Conservation (phyloP, 2,113 vertebrate species). For the Falcunculus frontatus region DNA sequence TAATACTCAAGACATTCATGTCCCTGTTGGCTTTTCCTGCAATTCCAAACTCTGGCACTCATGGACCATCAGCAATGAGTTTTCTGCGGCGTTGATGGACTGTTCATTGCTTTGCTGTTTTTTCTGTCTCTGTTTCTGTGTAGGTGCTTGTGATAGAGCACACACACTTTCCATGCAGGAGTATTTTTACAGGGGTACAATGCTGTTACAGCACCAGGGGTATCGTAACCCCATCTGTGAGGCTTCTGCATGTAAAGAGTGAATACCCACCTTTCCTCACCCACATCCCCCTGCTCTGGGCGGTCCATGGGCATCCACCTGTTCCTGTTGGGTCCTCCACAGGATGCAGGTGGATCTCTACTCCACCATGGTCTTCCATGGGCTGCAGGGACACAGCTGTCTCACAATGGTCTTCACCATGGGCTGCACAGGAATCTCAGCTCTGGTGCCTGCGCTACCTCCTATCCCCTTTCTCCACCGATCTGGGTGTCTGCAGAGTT, state of each 20-base stretch:
- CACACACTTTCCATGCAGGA: background rate
- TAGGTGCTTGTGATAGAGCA: background rate
- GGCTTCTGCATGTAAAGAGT: background rate
- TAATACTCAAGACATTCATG: accelerated
- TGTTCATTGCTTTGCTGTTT: background rate
- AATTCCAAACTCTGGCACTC: background rate
- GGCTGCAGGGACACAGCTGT: background rate
- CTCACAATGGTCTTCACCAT: background rate
- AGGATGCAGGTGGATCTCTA: background rate
- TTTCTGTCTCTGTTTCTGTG: background rate
- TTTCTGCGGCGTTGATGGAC: background rate
- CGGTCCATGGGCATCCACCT: background rate
- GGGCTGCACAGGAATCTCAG: background rate
- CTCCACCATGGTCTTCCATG: background rate
- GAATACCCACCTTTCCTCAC: background rate
- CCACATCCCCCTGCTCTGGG: background rate
- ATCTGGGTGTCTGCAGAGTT: background rate
- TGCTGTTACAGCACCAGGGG: background rate
- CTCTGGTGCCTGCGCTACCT: background rate
- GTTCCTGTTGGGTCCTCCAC: background rate
- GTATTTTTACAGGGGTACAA: no score
- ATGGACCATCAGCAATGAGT: background rate
- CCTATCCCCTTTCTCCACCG: background rate
- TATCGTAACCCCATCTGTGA: background rate
- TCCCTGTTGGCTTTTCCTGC: background rate